Evolutionary conservation across 1,140 invertebrate genomes (phyloP).

Genomic region (Aphelenchoides avenae): DNA sequence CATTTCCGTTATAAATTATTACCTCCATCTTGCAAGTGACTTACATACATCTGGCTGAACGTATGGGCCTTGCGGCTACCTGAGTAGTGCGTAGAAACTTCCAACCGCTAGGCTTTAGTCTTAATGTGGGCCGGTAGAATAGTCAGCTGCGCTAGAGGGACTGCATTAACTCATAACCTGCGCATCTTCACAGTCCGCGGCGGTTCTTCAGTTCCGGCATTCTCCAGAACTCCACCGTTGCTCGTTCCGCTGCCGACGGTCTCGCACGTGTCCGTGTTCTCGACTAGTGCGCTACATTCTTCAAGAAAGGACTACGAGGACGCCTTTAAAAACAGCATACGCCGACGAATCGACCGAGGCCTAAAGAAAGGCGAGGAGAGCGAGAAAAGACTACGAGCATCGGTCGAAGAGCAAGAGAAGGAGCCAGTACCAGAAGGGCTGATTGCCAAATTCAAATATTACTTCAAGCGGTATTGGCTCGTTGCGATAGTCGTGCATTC

Average conservation of each 20-base stretch:
- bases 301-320: too few species aligned
- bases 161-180: too few species aligned
- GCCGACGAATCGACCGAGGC: too few species aligned
- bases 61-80: neutral
- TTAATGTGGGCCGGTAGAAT: neutral
- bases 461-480: constrained; percentile 56
- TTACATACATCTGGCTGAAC: constrained; percentile 9
- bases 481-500: constrained; percentile 50
- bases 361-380: constrained; percentile 44
- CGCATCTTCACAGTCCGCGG: too few species aligned
- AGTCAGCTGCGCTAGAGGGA: too few species aligned
- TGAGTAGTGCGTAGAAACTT: neutral
- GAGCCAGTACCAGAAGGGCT: constrained; percentile 39
- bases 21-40: constrained; percentile 6
- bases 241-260: too few species aligned
- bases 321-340: too few species aligned
- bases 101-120: neutral
- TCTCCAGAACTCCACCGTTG: too few species aligned
- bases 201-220: too few species aligned
- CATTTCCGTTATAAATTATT: constrained; percentile 6
- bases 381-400: too few species aligned
- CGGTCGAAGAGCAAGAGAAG: constrained; percentile 24
- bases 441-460: constrained; percentile 54
- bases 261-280: too few species aligned
- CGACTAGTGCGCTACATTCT: too few species aligned